A percentile compares a stretch with the other conserved stretches of the same genome.
These are phyloP conservation scores for Ceratoteleas bidentatus DNA, from an alignment of 1,140 invertebrate species.

Conservation along the genomic window DNA sequence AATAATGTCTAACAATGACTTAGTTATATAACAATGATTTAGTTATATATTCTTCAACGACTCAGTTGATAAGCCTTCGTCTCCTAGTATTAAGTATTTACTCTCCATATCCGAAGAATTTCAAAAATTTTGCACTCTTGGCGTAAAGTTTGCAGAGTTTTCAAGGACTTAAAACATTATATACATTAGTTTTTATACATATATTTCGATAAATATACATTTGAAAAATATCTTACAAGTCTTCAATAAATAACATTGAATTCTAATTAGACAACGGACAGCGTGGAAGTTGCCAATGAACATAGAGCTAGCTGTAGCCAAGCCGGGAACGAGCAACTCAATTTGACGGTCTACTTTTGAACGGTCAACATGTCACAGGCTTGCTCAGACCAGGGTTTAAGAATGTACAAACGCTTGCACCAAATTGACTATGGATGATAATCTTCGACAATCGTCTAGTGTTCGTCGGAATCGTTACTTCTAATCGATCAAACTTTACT, in stretches of 20 bases:
- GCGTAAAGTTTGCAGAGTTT: no score
- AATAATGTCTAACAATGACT: no score
- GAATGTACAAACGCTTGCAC: slow-evolving; percentile 35
- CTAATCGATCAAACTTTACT: slow-evolving; percentile 23
- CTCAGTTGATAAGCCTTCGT: no score
- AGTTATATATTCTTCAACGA: no score
- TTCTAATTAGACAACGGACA: slow-evolving; percentile 81
- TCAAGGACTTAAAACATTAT: neutral
- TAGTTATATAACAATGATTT: no score
- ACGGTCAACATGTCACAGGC: neutral
- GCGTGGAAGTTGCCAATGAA: slow-evolving; percentile 82
- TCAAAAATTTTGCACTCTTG: no score
- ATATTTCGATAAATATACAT: slow-evolving; percentile 41
- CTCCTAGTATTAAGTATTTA: no score
- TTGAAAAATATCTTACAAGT: slow-evolving; percentile 51
- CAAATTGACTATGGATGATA: slow-evolving; percentile 28
- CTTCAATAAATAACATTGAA: slow-evolving; percentile 53
- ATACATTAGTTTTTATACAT: slow-evolving; percentile 36
- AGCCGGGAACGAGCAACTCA: slow-evolving; percentile 79
- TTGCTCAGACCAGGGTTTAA: slow-evolving; percentile 21
- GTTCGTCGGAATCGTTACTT: slow-evolving; percentile 8
- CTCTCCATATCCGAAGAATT: no score
- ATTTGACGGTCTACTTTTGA: slow-evolving; percentile 83
- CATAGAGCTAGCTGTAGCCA: slow-evolving; percentile 74
- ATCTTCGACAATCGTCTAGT: slow-evolving; percentile 23